Percentiles rank a stretch among this genome's conserved stretches.
Conservation (phyloP, 2,888 invertebrate genomes). For the Apodemia hepburni region DNA sequence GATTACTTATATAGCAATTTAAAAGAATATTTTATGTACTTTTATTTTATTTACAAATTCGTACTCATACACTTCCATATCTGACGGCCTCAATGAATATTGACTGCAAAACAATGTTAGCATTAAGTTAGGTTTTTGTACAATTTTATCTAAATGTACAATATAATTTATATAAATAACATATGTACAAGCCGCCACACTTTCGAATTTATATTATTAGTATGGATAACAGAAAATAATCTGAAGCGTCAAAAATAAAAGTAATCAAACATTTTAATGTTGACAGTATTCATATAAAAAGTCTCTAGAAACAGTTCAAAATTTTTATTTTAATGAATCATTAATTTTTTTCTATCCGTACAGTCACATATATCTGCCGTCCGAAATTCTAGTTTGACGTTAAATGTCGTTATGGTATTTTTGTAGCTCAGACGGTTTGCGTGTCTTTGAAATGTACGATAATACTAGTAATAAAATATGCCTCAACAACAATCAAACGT, state of each 20-base stretch:
- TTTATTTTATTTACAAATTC: too few relatives aligned
- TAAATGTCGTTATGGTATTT: not conserved
- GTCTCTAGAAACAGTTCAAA: not conserved
- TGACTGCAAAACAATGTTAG: too few relatives aligned
- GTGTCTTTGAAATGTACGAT: not conserved
- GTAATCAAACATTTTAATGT: not conserved
- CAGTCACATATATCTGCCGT: not conserved
- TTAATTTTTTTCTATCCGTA: slow-evolving; percentile 8
- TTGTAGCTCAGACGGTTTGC: not conserved
- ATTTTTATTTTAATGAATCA: slow-evolving; percentile 5
- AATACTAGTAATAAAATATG: slow-evolving; percentile 5
- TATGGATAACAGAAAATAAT: too few relatives aligned
- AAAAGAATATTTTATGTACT: too few relatives aligned
- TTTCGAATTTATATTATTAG: too few relatives aligned
- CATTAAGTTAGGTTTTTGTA: too few relatives aligned
- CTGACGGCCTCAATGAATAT: too few relatives aligned
- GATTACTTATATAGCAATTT: too few relatives aligned
- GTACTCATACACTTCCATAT: too few relatives aligned
- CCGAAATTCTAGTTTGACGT: not conserved
- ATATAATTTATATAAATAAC: too few relatives aligned
- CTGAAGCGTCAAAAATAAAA: not conserved
- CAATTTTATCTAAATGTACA: too few relatives aligned
- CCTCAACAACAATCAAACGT: not conserved
- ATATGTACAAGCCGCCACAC: too few relatives aligned
- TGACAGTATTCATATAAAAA: not conserved